Percentiles rank a stretch among this genome's conserved stretches.
phyloP scores from a whole-genome alignment of 2,888 invertebrate species.

The Rhabditoides inermis region DNA sequence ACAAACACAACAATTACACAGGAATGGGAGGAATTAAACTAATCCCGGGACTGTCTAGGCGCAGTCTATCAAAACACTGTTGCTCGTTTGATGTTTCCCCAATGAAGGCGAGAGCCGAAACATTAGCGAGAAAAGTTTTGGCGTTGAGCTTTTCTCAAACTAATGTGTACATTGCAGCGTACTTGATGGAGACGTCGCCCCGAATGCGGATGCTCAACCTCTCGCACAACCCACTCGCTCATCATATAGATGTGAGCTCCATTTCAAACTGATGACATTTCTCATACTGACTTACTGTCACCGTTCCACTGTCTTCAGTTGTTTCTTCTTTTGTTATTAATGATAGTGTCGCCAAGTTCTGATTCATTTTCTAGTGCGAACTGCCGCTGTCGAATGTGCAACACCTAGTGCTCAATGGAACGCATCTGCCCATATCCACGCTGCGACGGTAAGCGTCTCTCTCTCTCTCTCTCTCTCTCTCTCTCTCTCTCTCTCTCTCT shows the following conservation, averaged over 20 bases:
- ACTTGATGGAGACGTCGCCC: slow-evolving; percentile 28
- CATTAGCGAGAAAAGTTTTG: too few relatives aligned
- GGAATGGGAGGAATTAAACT: too few relatives aligned
- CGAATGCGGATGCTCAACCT: slow-evolving; percentile 34
- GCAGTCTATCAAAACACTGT: too few relatives aligned
- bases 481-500: too few relatives aligned
- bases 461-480: not conserved
- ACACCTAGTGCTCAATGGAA: slow-evolving; percentile 32
- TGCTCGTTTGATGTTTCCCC: too few relatives aligned
- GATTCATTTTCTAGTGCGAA: slow-evolving; percentile 14
- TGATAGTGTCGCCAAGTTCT: slow-evolving; percentile 14
- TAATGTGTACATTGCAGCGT: too few relatives aligned
- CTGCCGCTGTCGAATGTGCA: slow-evolving; percentile 19
- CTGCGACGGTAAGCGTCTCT: slow-evolving; percentile 10
- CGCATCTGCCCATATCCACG: slow-evolving; percentile 25
- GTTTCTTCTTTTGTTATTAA: slow-evolving; percentile 8
- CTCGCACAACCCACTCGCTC: slow-evolving; percentile 30
- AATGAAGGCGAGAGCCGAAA: too few relatives aligned
- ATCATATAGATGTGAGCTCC: slow-evolving; percentile 10
- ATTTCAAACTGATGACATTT: not conserved
- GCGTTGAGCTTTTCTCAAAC: too few relatives aligned
- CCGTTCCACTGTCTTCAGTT: not conserved
- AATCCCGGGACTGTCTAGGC: too few relatives aligned
- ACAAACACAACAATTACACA: too few relatives aligned
- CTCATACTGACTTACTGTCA: not conserved